phyloP scores from a whole-genome alignment of 2,797 vertebrate species.

The Neosilurus mollespiculum region DNA sequence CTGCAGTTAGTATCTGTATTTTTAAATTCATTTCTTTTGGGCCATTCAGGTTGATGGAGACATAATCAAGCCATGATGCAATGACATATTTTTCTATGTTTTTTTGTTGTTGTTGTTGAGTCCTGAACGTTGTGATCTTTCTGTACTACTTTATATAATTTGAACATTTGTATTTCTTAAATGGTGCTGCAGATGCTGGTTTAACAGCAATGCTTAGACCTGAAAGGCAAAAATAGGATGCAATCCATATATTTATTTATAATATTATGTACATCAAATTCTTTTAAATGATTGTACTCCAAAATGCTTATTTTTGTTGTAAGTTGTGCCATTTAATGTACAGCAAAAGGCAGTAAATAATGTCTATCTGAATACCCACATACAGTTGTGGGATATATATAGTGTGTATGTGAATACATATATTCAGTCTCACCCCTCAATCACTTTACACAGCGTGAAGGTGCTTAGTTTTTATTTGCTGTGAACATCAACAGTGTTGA shows the following conservation, averaged over 20 bases:
- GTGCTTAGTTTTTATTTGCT: conserved; percentile 52
- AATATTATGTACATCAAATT: not conserved
- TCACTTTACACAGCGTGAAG: conserved; percentile 18
- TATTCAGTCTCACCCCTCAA: not conserved
- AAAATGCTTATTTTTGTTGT: conserved; percentile 21
- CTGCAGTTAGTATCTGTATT: not conserved
- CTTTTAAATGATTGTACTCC: conserved; percentile 6
- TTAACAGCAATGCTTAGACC: not conserved
- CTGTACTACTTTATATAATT: not conserved
- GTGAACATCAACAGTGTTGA: conserved; percentile 37
- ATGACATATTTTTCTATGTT: not conserved
- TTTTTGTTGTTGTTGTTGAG: not conserved
- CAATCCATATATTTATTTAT: conserved; percentile 14
- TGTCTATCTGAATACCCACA: conserved; percentile 9
- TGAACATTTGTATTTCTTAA: conserved; percentile 4
- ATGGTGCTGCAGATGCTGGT: conserved; percentile 1
- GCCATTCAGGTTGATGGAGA: conserved; percentile 10
- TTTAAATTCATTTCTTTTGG: not conserved
- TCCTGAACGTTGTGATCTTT: conserved; percentile 4
- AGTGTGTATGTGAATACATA: not conserved
- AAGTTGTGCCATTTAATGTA: conserved; percentile 25
- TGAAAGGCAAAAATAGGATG: not conserved
- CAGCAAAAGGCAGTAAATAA: conserved; percentile 16
- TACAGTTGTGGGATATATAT: not conserved
- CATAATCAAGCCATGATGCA: conserved; percentile 14